A percentile compares a stretch with the other conserved stretches of the same genome.
Conservation (phyloP, 2,888 invertebrate species). For the Stomorhina lunata region DNA sequence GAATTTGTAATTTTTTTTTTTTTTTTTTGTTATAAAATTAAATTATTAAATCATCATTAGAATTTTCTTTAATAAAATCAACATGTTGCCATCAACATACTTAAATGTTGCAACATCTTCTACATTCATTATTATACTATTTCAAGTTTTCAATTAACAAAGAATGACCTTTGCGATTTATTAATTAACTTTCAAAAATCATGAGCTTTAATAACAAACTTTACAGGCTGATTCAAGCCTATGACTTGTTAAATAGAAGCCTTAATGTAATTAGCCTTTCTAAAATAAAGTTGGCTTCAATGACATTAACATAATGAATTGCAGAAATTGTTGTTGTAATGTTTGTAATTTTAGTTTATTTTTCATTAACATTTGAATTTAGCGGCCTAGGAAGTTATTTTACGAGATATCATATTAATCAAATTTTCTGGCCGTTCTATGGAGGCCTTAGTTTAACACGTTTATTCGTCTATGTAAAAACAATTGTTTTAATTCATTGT, state of each 20-base stretch:
- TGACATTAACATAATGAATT: slow-evolving; percentile 33
- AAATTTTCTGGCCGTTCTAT: neutral
- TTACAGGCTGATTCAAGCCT: neutral
- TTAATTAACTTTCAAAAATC: neutral
- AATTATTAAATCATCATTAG: neutral
- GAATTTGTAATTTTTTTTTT: too few relatives aligned
- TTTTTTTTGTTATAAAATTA: too few relatives aligned
- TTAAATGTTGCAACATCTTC: neutral
- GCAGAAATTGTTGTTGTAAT: neutral
- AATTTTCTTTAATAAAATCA: neutral
- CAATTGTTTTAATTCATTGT: neutral
- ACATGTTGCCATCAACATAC: neutral
- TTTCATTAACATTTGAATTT: neutral
- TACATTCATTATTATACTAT: neutral
- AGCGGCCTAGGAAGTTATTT: neutral
- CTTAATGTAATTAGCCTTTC: slow-evolving; percentile 37
- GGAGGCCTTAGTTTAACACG: neutral
- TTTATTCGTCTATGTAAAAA: neutral
- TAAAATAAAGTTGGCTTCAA: slow-evolving; percentile 23
- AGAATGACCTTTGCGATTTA: neutral
- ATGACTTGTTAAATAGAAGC: neutral
- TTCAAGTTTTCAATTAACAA: too few relatives aligned
- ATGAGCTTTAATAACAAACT: neutral
- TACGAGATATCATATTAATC: too few relatives aligned
- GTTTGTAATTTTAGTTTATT: neutral